These are phyloP conservation scores for Buathra laborator DNA, from an alignment of 2,888 invertebrate genomes.

Conservation along the genomic window DNA sequence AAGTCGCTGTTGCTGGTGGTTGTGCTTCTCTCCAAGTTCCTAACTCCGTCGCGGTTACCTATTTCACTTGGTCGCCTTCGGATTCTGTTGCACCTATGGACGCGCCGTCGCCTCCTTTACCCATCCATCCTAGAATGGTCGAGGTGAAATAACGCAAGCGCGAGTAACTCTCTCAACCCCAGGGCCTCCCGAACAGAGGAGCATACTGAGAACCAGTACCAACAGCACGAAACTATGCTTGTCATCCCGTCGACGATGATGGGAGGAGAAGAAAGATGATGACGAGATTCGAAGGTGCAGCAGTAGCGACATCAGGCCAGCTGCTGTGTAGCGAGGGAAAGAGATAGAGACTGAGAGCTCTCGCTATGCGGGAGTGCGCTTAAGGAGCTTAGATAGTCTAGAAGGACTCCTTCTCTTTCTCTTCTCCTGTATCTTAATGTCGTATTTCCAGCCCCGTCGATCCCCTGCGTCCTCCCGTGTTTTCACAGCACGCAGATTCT, in stretches of 20 bases:
- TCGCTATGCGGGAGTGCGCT: neutral
- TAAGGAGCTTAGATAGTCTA: constrained; percentile 26
- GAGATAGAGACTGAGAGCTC: constrained; percentile 12
- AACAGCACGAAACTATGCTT: constrained; percentile 77
- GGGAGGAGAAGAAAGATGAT: constrained; percentile 23
- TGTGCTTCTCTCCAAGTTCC: constrained; percentile 20
- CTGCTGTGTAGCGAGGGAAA: neutral
- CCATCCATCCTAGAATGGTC: constrained; percentile 40
- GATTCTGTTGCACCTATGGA: constrained; percentile 47
- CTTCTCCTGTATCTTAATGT: constrained; percentile 14
- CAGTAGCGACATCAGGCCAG: constrained; percentile 2
- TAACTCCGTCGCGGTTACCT: constrained; percentile 44
- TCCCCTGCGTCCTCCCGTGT: neutral
- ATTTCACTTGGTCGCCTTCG: constrained; percentile 45
- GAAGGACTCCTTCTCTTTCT: constrained; percentile 27
- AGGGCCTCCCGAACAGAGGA: neutral
- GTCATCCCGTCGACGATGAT: constrained; percentile 70
- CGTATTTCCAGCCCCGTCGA: neutral
- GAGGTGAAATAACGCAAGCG: constrained; percentile 25
- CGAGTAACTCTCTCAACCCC: constrained; percentile 5
- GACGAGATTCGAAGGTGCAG: constrained; percentile 76
- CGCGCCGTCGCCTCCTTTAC: constrained; percentile 24
- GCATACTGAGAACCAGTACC: neutral
- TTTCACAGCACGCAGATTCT: neutral
- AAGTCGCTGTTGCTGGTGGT: constrained; percentile 26